Percentiles rank a stretch among this genome's conserved stretches.
phyloP scores from a whole-genome alignment of 2,113 vertebrate species.

The Rhipidura dahli region DNA sequence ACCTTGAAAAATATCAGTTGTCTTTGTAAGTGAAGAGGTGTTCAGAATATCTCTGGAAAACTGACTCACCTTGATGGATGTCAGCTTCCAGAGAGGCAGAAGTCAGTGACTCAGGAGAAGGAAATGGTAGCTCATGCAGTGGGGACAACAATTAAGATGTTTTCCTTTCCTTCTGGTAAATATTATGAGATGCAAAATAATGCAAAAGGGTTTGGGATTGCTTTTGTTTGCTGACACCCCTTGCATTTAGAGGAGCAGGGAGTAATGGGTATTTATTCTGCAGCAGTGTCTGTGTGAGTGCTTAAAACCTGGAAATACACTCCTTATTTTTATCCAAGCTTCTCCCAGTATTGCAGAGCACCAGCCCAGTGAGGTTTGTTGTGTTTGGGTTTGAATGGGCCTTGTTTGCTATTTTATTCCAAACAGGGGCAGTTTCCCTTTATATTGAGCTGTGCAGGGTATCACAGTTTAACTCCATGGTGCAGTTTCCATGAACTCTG shows the following conservation, averaged over 20 bases:
- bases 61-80: not conserved
- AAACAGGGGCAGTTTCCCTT: not conserved
- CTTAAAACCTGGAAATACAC: not conserved
- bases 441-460: not conserved
- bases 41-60: not conserved
- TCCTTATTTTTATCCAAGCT: not conserved
- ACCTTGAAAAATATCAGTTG: not conserved
- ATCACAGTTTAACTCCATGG: accelerated
- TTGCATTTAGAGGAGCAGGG: not conserved
- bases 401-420: not conserved
- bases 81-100: not conserved
- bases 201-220: not conserved
- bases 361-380: not conserved
- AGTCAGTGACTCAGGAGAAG: not conserved
- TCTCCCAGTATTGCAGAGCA: not conserved
- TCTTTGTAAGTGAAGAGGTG: not conserved
- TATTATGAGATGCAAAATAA: not conserved
- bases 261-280: not conserved
- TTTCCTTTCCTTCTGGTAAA: not conserved
- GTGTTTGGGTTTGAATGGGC: not conserved
- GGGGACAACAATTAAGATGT: not conserved
- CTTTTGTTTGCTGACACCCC: not conserved
- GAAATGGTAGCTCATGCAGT: not conserved
- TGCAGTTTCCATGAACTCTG: not conserved
- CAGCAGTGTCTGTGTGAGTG: not conserved